Base-by-base conservation (phyloP, 1,140 invertebrate genomes). In the Drosophila auraria region DNA sequence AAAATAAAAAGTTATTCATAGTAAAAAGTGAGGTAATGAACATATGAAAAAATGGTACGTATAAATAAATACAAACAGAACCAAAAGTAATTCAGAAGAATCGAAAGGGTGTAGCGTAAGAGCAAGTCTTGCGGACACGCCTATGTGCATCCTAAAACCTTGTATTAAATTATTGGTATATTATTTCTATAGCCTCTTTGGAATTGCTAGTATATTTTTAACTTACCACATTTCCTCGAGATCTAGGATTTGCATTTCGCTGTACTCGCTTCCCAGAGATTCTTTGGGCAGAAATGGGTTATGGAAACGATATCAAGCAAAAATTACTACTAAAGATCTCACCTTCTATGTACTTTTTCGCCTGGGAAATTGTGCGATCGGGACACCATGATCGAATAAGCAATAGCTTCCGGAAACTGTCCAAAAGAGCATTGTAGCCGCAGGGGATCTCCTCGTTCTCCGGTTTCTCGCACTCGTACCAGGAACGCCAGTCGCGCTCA, bases 401-500 rank as follows among this genome's bases (percentile, higher is more conserved):
- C 12, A 99, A 93, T 25, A 99, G 93, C 92, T 98, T 98, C 15
- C 97, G 94, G 92, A 99, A 99, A 0, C 97, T 96, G 92, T 99
- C 98, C 8, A 99, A 93, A 30, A 95, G 95, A 73, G 96, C 97
- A 65, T 98, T 96, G 93, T 98, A 99, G 0, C 97, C 97, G 93
- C 98, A 98, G 0, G 98, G 98, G 66, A 99, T 96, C 40, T 96
- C 95, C 87, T 98, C 97, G 90, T 97, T 96, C 93, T 99, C 98
- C 0, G 98, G 98, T 86, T 96, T 97, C 68, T 98, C 97, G 90
- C 97, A 98, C 92, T 99, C 98, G 91, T 99, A 99, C 98, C 98
- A 99, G 12, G 95, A 79, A 36, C 96, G 95, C 98, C 98, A 99
- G 86, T 98, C 97, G 66, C 95, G 96, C 93, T 99, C 98, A 91